Base-by-base conservation (phyloP, 1,140 invertebrate species). In the Halictus rubicundus region DNA sequence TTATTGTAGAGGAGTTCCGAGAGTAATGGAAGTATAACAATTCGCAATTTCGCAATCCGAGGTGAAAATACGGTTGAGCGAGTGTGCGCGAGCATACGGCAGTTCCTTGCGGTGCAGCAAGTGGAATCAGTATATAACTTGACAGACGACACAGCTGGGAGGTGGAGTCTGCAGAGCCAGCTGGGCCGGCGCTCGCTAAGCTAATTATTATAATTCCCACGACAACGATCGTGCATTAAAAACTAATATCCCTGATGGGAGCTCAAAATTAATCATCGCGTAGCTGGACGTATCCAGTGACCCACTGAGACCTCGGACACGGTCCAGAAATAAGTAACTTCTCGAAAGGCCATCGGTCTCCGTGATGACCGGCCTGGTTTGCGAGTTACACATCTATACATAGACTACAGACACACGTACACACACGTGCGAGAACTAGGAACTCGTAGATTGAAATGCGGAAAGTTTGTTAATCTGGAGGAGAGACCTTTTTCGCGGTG, bases 181-280 rank as follows among this genome's bases (percentile, higher is more conserved):
- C 61, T 63, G 78, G 59, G 32, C 71, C 70, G 54, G 32, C 39
- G 39, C 49, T 32, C 85, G 39, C 78, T 9, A 68, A 84, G 60
- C 83, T 89, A 89, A 89, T 89, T 89, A 89, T 89, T 83, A 82
- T 85, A 82, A 81, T 84, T 87, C 87, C 83, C 88, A 68, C 21
- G 80, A 80, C 82, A 82, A 83, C 82, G 80, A 46, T 82, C 54
- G 49, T 77, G 52, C 75, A 83, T 89, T 87, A 87, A 88, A 88
- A 89, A 88, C 74, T 88, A 85, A 88, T 89, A 76, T 82, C 68
- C 68, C 78, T 85, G 83, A 81, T 70, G 79, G 78, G 68, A 87
- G 39, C 37, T 77, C 23, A 37, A 80, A 88, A 88, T 88, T 88
- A 88, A 88, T 86, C 86, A 86, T 88, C 59, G 37, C 23, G 54